phyloP scores from a whole-genome alignment of 2,888 invertebrate species.

The Zhuqinia jingwanae region DNA sequence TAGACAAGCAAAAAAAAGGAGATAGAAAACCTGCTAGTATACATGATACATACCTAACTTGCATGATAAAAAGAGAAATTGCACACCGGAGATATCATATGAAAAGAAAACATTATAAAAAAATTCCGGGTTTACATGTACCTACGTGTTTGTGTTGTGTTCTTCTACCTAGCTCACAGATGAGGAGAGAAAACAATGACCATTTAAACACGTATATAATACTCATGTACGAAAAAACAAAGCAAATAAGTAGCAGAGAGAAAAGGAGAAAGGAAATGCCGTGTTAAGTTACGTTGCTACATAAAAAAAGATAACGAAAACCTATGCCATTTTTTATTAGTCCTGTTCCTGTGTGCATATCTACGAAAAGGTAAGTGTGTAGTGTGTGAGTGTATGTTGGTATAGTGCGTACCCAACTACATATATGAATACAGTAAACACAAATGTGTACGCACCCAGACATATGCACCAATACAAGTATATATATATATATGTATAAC shows the following conservation, averaged over 20 bases:
- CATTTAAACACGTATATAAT: neutral
- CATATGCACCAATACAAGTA: no score
- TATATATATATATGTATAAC: neutral
- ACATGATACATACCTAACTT: conserved; percentile 7
- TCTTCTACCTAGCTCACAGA: neutral
- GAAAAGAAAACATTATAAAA: neutral
- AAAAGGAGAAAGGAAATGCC: conserved; percentile 17
- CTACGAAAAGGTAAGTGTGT: neutral
- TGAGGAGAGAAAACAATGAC: conserved; percentile 22
- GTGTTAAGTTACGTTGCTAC: neutral
- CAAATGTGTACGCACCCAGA: no score
- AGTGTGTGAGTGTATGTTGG: neutral
- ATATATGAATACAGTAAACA: no score
- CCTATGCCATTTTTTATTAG: neutral
- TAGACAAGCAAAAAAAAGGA: neutral
- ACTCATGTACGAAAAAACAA: conserved; percentile 1
- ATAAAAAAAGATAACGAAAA: neutral
- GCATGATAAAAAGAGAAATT: conserved; percentile 35
- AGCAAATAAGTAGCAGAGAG: neutral
- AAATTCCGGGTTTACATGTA: neutral
- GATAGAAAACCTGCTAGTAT: neutral
- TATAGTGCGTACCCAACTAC: conserved; percentile 13
- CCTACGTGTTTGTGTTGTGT: no score
- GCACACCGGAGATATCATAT: conserved; percentile 35
- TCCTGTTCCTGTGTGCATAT: neutral